phyloP scores from a whole-genome alignment of 2,797 vertebrate species.

The Phataginus tetradactyla region DNA sequence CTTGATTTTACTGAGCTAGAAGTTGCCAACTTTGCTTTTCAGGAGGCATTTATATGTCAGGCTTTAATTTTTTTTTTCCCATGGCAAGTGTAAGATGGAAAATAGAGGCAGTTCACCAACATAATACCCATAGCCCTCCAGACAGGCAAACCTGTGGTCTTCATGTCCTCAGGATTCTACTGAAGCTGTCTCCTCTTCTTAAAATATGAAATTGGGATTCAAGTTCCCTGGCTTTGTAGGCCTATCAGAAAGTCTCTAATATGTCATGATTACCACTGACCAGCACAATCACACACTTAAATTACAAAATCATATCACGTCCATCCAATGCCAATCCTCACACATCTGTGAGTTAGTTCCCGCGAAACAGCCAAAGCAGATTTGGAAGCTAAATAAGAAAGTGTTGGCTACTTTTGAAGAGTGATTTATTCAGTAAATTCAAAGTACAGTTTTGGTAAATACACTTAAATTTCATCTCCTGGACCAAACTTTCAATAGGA shows the following conservation, averaged over 20 bases:
- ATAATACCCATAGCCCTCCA: background rate
- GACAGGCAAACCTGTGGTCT: background rate
- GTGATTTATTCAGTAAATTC: conserved; percentile 21
- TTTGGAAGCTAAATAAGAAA: background rate
- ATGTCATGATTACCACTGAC: background rate
- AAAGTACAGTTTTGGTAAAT: background rate
- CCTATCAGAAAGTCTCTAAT: background rate
- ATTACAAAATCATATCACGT: background rate
- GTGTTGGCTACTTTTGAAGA: background rate
- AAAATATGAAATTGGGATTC: background rate
- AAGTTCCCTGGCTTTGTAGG: background rate
- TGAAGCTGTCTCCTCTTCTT: background rate
- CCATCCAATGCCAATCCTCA: background rate
- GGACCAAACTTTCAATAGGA: background rate
- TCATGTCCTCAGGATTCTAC: background rate
- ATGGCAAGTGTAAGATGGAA: background rate
- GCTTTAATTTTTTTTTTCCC: background rate
- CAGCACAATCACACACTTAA: background rate
- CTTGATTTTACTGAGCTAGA: background rate
- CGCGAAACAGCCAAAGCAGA: background rate
- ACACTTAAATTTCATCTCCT: background rate
- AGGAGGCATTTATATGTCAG: background rate
- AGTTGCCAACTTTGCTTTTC: background rate
- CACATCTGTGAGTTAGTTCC: background rate
- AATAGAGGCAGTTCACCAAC: background rate